Percentiles rank a stretch among this genome's conserved stretches.
These are phyloP conservation scores for Caretta caretta DNA, from an alignment of 2,113 vertebrate genomes.

Conservation along the genomic window DNA sequence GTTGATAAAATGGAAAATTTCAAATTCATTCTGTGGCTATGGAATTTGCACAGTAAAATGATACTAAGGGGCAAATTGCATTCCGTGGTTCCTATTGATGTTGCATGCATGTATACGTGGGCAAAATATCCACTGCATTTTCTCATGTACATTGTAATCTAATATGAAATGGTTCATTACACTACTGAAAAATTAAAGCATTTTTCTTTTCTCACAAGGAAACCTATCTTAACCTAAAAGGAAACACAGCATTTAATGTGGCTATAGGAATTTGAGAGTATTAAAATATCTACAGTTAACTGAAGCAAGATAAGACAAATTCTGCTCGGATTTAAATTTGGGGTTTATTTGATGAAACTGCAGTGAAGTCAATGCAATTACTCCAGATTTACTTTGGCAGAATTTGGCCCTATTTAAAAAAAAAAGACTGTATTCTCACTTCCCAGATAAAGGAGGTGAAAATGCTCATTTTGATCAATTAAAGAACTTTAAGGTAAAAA, in stretches of 20 bases:
- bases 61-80: neutral
- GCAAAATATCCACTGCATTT: neutral
- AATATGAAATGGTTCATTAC: neutral
- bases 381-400: neutral
- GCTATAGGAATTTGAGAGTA: neutral
- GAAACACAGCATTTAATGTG: neutral
- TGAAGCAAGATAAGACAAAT: slow-evolving; percentile 22
- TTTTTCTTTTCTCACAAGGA: slow-evolving; percentile 17
- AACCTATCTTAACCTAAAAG: neutral
- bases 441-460: slow-evolving; percentile 9
- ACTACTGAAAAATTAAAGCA: neutral
- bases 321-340: slow-evolving; percentile 35
- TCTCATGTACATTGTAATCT: neutral
- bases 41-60: neutral
- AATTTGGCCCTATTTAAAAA: neutral
- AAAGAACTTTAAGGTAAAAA: neutral
- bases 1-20: neutral
- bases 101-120: neutral
- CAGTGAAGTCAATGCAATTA: slow-evolving; percentile 20
- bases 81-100: neutral
- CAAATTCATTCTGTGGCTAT: neutral
- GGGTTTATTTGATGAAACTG: slow-evolving; percentile 25
- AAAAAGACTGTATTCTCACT: neutral
- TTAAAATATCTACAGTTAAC: slow-evolving; percentile 22
- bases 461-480: slow-evolving; percentile 8